Evolutionary conservation across 1,140 invertebrate species (phyloP), one percentile per base, ranked within the genome.

Genomic region (Pseudomyrmex concolor): DNA sequence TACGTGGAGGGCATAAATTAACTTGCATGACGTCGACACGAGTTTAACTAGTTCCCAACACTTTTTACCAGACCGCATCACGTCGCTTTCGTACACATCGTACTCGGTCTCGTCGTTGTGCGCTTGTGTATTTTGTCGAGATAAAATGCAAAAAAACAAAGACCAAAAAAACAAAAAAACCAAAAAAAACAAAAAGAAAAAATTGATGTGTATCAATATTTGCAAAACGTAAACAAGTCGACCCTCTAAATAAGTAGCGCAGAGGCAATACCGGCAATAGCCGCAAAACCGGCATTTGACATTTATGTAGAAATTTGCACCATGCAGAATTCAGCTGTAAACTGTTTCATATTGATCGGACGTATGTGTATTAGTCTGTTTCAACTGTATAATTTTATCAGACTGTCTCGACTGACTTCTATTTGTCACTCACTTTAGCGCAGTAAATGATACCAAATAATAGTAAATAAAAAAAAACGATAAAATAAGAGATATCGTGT

Each of bases 1-100:
- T 78, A 87, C 89, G 89, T 66, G 88, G 80, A 73, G 45, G 71
- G 87, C 89, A 89, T 89, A 89, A 89, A 89, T 89, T 89, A 89
- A 85, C 86, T 45, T 63, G 54, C 60, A 59, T 64, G 66, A 43
- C 86, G 66, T 15, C 59, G 60, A 51, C 80, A 84, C 76, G 83
- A 88, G 86, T 88, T 87, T 85, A 88, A 88, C 86, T 87, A 88
- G 83, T 87, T 87, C n/a, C 83, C 70, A 85, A 87, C 86, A 72
- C 86, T 88, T 88, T 88, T 87, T 85, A 72, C 77, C 34, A 48
- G 48, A 45, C 43, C 86, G 45, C 68, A 73, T 88, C 87, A 77
- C 76, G 51, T 82, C 63, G 45, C 48, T 76, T 76, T 51, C 22
- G 63, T 78, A 76, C 62, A 78, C 62, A 83, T 66, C 55, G 72